Evolutionary conservation across 2,797 vertebrate species (phyloP), one percentile per base, ranked within the genome.

Genomic region (Tachyglossus aculeatus): DNA sequence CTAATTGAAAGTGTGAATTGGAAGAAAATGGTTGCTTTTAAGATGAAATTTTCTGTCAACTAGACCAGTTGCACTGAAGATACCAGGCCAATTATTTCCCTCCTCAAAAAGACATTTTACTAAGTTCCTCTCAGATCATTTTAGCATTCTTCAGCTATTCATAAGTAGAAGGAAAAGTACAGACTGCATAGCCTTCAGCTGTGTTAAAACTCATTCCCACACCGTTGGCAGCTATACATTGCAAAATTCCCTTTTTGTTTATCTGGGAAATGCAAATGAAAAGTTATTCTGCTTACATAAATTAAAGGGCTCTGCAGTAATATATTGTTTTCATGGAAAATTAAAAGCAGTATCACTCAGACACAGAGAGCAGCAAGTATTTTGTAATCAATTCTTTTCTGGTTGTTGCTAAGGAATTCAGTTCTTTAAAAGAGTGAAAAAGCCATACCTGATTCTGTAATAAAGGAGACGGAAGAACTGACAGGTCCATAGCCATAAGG

Each of bases 381-480:
- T 19, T 32, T 50, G 27, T 15, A 40, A n/a, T 52, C 1, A 40
- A 50, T 7, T 12, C 21, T 56, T 34, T 2, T 36, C 63, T 3
- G 64, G 24, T 11, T 39, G 8, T 36, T 61, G 37, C 4, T 25
- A 59, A 0, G n/a, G 5, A 76, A 58, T 37, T 44, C 25, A 67
- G 21, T 62, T 82, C 41, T 75, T 43, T 73, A 33, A 67, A 8
- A 65, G 74, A 82, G 44, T 21, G 48, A 63, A 76, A 71, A 55
- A 1, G 2, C 5, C 53, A 0, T 90, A 99, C 98, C 98, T 93
- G 98, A 99, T 91, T 99, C 98, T 24, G 98, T 99, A 67, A 97
- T 88, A 83, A 98, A 99, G 19, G 93, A 95, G 60, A 99, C 92
- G 0, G 95, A 97, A 15, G 96, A 92, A 56, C 97, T 99, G 78